Base-by-base conservation (phyloP, 2,888 invertebrate species). In the Lasiommata megera region DNA sequence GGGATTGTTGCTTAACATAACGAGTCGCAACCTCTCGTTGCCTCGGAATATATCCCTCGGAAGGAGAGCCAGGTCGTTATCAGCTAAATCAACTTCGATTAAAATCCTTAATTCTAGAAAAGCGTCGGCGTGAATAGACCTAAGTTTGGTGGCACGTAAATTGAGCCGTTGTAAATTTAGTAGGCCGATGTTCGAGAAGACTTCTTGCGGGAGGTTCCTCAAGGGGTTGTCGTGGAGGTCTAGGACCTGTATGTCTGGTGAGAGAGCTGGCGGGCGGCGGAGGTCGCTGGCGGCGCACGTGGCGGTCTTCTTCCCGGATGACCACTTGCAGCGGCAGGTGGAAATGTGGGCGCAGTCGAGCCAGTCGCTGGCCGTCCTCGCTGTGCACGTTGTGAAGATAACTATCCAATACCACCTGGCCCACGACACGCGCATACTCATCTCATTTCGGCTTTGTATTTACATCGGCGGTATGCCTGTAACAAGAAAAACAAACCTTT, bases 251-350 rank as follows among this genome's bases (percentile, higher is more conserved):
- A 93, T 84, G 63, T 91, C 91, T 8, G 90, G 80, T 65, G 90
- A 89, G 73, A 91, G 89, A 63, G 89, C 77, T 61, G 97, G 97
- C 53, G 97, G 93, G 63, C 94, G 93, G 67, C 95, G 95, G 67
- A 97, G 93, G 69, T 95, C 95, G 67, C 95, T 94, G 73, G 96
- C 94, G 64, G 94, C 94, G 86, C 97, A 98, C 60, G 95, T 92
- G 56, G 97, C 97, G 41, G 96, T 96, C 82, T 96, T 96, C 86
- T 97, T 97, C 62, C 97, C 97, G 62, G 95, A 95, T 41, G 95
- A 95, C 97, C 97, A 98, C 89, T 96, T 97, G 92, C 97, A 97
- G 73, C 94, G 94, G 82, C 97, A 97, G 71, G 95, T 94, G 64
- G 94, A 91, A 73, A 96, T 95, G 67, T 94, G 92, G 72, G 96